Base-by-base conservation (phyloP, 2,888 invertebrate species). In the Aphrophora alni region DNA sequence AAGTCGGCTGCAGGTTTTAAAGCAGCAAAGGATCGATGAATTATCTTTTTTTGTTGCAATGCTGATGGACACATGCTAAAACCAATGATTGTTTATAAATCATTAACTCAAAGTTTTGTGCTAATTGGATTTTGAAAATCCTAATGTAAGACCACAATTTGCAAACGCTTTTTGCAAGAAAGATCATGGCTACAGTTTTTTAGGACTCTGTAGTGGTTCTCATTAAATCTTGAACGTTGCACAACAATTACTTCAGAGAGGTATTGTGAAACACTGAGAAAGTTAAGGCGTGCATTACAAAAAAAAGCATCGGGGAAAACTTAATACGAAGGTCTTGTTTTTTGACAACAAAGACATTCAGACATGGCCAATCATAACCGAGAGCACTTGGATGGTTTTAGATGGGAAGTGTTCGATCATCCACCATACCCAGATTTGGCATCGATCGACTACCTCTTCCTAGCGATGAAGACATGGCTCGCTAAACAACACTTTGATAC, bases 141-240 rank as follows among this genome's bases (percentile, higher is more conserved):
- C 8, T 33, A 8, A 5, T 33, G 33, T 3, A 33, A 33, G 33
- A 33, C 33, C 33, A 33, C 33, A 33, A 33, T 72, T 72, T 33
- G 51, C 78, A 78, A 81, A 78, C 78, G 24, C 44, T 75, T 71
- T 76, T 76, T 3, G 81, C 81, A 21, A 78, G 79, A 59, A 81
- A 81, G 71, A 75, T 81, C 26, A 81, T 81, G 81, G 77, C 78
- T 12, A 81, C 81, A 7, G 81, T 81, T 2, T 26, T 81, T 71
- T 78, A 78, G 81, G 78, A 78, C 25, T 68, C 74, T 25, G 25
- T 77, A 71, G 77, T 38, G 38, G 77, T 82, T 28, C 1, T 80
- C 24, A 59, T 80, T 26, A 68, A 82, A 77, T 73, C 21, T 82
- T 5, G 68, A 79, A 26, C 78, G 76, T 68, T 77, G 81, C 14